Percentiles rank a stretch among this genome's conserved stretches.
Evolutionary conservation across 2,888 invertebrate genomes (phyloP).

Genomic region (Sisyra terminalis): DNA sequence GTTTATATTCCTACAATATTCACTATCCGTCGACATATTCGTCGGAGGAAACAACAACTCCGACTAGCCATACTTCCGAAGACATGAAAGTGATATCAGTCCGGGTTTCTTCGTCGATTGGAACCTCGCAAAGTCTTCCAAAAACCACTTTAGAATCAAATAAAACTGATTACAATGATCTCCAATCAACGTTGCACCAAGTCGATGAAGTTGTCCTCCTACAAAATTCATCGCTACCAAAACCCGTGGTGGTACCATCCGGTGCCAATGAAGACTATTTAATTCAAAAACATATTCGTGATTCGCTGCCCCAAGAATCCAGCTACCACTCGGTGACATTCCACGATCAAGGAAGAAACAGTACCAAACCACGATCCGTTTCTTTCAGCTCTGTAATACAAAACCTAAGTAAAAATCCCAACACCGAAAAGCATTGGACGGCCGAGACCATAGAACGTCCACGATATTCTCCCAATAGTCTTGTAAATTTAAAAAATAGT

Average conservation of each 20-base stretch:
- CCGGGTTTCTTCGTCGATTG: slow-evolving; percentile 32
- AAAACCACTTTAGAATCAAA: neutral
- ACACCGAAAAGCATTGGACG: neutral
- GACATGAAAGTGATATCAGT: slow-evolving; percentile 31
- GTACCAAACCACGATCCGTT: slow-evolving; percentile 29
- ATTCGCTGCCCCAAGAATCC: slow-evolving; percentile 20
- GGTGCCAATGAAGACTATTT: slow-evolving; percentile 35
- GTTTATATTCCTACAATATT: neutral
- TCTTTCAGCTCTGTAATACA: slow-evolving; percentile 35
- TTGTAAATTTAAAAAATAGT: no score
- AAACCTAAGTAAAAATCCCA: slow-evolving; percentile 17
- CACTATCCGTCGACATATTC: neutral
- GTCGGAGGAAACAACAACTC: neutral
- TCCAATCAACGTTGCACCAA: no score
- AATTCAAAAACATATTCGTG: slow-evolving; percentile 16
- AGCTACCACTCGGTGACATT: slow-evolving; percentile 36
- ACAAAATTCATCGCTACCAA: no score
- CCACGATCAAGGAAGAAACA: slow-evolving; percentile 25
- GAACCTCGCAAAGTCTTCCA: slow-evolving; percentile 10
- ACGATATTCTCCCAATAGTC: slow-evolving; percentile 18
- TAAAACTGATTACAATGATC: no score
- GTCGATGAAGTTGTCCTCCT: neutral
- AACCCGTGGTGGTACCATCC: neutral
- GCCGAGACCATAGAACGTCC: slow-evolving; percentile 18
- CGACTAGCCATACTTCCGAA: slow-evolving; percentile 11